Base-by-base conservation (phyloP, 2,888 invertebrate species). In the Dendrolimus houi region DNA sequence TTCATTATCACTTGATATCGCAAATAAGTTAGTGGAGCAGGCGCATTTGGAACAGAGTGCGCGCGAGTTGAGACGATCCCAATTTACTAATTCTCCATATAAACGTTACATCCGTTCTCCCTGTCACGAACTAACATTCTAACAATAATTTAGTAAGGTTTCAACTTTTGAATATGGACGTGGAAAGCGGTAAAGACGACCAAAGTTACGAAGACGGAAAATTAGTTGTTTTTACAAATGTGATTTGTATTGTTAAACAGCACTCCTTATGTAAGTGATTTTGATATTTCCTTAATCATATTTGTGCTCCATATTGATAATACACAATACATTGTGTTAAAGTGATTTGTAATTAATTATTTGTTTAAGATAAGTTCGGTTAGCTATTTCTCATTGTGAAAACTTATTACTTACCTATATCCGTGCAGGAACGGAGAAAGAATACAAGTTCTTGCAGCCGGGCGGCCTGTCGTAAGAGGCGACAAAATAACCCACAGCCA, bases 171-270 rank as follows among this genome's bases (percentile, higher is more conserved):
- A 67, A 66, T 64, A 88, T 89, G 89, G 81, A 87, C 64, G 63
- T 84, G 56, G 85, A 88, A 72, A 66, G 68, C 9, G 78, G 68
- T 9, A 81, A 77, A 64, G 83, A 85, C 61, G 81, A 85, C 57
- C 62, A 75, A 42, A 83, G 84, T 68, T 64, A 75, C 9, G 85
- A 87, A 64, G 86, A 86, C 59, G 78, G 81, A 3, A 75, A 68
- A 60, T 74, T 83, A 13, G 64, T 87, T 13, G 83, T 85, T 52
- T 89, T 81, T 60, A 74, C 69, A 1, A 64, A 68, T 52, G 57
- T 77, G 7, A 58, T 58, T 42, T 68, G 54, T 52, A 41, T 41
- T 6, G 52, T 64, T 9, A 62, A 64, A 55, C 47, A 47, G 47
- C 47, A 47, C 40, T 2, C 57, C 59, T 70, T 69, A 59, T 66